A percentile compares a stretch with the other conserved stretches of the same genome.
These are phyloP conservation scores for Zaprionus ghesquierei DNA, from an alignment of 1,140 invertebrate genomes.

Conservation along the genomic window DNA sequence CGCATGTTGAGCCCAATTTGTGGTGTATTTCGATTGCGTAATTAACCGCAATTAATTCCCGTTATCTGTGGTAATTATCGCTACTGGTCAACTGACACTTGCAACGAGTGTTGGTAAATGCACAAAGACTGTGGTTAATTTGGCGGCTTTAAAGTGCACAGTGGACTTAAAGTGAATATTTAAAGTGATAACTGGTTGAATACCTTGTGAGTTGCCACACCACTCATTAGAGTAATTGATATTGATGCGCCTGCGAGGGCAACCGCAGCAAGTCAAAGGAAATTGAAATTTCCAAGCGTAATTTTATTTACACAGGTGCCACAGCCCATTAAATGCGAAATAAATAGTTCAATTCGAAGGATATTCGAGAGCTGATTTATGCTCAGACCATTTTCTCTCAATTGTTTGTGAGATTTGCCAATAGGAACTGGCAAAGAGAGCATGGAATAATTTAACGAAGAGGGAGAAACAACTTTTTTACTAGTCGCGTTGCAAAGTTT, in stretches of 20 bases:
- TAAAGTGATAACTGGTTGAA: not conserved
- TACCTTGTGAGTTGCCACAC: not conserved
- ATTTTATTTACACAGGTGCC: not conserved
- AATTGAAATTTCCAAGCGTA: not conserved
- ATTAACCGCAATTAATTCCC: conserved; percentile 15
- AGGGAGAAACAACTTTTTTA: not conserved
- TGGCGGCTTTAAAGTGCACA: conserved; percentile 1
- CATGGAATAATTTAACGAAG: not conserved
- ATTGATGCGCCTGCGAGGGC: not conserved
- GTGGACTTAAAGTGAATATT: not conserved
- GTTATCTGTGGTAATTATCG: conserved; percentile 14
- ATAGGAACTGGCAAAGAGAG: not conserved
- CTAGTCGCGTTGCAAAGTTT: not conserved
- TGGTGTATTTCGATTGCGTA: conserved; percentile 15
- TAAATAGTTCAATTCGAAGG: not conserved
- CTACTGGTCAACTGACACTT: not conserved
- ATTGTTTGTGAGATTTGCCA: not conserved
- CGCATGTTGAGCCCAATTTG: not conserved
- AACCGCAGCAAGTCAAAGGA: not conserved
- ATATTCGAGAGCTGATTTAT: not conserved
- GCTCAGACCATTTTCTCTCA: not conserved
- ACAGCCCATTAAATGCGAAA: not conserved
- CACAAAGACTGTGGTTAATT: conserved; percentile 10
- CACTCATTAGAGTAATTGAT: not conserved
- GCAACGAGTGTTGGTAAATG: not conserved